A percentile compares a stretch with the other conserved stretches of the same genome.
Conservation (phyloP, 2,888 invertebrate species). For the Ophioninae sp. region DNA sequence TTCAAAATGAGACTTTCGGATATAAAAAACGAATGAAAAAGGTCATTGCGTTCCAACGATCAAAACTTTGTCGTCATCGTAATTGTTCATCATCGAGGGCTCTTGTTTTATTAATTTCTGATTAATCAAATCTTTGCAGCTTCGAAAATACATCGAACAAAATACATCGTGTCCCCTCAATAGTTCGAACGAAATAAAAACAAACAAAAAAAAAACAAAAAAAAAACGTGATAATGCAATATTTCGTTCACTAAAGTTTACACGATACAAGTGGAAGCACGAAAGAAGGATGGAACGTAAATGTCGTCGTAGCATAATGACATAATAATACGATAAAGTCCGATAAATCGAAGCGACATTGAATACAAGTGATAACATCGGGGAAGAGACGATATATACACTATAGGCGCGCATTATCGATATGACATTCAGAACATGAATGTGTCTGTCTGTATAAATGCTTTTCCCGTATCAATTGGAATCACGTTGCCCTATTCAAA, state of each 20-base stretch:
- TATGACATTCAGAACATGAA: background rate
- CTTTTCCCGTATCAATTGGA: background rate
- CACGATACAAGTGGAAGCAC: conserved; percentile 21
- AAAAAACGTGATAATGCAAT: background rate
- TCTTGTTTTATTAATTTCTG: background rate
- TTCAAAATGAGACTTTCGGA: too few relatives aligned
- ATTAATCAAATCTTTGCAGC: background rate
- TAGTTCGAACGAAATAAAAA: background rate
- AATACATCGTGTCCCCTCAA: background rate
- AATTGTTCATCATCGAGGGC: background rate
- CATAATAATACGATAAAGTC: conserved; percentile 61
- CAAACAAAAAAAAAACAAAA: background rate
- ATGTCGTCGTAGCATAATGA: conserved; percentile 32
- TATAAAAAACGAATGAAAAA: too few relatives aligned
- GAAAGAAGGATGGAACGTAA: background rate
- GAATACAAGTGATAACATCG: conserved; percentile 38
- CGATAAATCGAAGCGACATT: conserved; percentile 58
- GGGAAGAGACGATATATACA: conserved; percentile 17
- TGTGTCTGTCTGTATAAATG: background rate
- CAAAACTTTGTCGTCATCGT: background rate
- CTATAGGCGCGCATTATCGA: conserved; percentile 28
- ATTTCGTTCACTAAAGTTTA: background rate
- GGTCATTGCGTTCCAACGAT: too few relatives aligned
- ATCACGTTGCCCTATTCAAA: background rate
- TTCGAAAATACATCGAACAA: background rate